Evolutionary conservation across 2,888 invertebrate genomes (phyloP).

Genomic region (Rotaria macrura): DNA sequence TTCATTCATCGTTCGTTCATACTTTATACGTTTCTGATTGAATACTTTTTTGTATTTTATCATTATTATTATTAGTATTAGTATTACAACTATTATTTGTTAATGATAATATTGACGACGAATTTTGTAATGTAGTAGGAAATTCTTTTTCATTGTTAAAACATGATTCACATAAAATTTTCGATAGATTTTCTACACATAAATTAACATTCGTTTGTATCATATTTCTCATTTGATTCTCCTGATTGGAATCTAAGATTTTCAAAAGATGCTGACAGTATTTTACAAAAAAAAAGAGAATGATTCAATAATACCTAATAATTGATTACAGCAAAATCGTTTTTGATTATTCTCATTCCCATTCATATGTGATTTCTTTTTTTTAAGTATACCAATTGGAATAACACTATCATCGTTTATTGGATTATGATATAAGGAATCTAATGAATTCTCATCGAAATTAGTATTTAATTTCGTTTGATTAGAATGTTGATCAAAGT

Average conservation of each 20-base stretch:
- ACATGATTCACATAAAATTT: background rate
- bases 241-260: background rate
- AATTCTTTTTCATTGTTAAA: background rate
- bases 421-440: background rate
- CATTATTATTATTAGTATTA: too few relatives aligned
- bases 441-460: background rate
- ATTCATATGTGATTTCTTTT: background rate
- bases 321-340: background rate
- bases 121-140: background rate
- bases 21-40: background rate
- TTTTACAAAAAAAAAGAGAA: too few relatives aligned
- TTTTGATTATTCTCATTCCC: background rate
- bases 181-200: background rate
- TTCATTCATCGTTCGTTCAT: background rate
- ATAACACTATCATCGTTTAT: background rate
- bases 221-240: background rate
- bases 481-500: background rate
- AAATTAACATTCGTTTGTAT: background rate
- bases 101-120: background rate
- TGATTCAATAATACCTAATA: too few relatives aligned
- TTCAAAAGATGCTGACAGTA: too few relatives aligned
- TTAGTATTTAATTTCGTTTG: background rate
- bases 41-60: too few relatives aligned
- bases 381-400: background rate
- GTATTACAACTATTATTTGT: background rate